A percentile compares a stretch with the other conserved stretches of the same genome.
Evolutionary conservation across 2,888 invertebrate species (phyloP).

Genomic region (Liodrosophila aerea): DNA sequence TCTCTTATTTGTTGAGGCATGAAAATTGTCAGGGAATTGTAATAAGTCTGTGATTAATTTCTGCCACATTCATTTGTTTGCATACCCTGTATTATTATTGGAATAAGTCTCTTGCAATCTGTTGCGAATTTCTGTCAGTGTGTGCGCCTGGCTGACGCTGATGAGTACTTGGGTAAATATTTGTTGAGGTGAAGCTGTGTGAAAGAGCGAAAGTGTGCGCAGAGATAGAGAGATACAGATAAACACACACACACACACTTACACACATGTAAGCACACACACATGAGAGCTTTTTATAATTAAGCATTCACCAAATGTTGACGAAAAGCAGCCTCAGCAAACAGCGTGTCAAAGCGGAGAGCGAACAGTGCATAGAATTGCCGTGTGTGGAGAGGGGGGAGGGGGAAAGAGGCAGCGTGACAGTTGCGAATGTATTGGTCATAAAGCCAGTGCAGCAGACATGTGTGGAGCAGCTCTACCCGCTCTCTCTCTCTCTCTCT

Average conservation of each 20-base stretch:
- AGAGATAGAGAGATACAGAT: constrained; percentile 5
- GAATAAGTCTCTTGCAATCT: too few relatives aligned
- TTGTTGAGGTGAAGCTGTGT: constrained; percentile 26
- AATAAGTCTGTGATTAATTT: too few relatives aligned
- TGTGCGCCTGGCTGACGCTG: constrained; percentile 3
- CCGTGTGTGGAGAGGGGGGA: constrained; percentile 7
- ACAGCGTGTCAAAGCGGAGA: constrained; percentile 8
- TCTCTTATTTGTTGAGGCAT: too few relatives aligned
- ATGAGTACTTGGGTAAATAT: constrained; percentile 31
- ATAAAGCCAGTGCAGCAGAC: constrained; percentile 34
- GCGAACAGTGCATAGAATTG: neutral
- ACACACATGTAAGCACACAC: constrained; percentile 10
- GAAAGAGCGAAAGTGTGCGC: constrained; percentile 3
- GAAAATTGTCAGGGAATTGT: too few relatives aligned
- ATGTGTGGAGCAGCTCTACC: too few relatives aligned
- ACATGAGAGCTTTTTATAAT: constrained; percentile 59
- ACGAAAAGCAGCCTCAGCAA: constrained; percentile 31
- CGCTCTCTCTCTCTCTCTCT: too few relatives aligned
- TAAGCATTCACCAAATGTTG: constrained; percentile 69
- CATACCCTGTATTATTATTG: too few relatives aligned
- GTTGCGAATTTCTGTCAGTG: constrained; percentile 16
- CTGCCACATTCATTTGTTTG: too few relatives aligned
- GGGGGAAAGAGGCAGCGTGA: constrained; percentile 26
- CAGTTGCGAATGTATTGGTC: constrained; percentile 41
- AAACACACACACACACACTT: constrained; percentile 20